Conservation (phyloP, 2,113 vertebrate genomes). For the Odocoileus virginianus region DNA sequence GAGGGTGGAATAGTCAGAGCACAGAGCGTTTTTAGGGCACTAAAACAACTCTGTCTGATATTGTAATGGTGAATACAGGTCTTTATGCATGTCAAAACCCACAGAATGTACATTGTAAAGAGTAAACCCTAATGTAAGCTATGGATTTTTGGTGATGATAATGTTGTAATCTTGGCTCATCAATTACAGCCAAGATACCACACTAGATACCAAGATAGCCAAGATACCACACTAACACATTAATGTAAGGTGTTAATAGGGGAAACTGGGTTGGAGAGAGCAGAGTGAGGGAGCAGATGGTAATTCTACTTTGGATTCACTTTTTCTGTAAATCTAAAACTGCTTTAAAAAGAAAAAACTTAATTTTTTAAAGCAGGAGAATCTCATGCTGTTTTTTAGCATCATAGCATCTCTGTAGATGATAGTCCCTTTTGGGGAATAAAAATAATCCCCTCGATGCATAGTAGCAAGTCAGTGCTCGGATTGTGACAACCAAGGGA, state of each 20-base stretch:
- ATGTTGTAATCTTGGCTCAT: background rate
- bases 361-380: background rate
- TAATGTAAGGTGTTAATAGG: background rate
- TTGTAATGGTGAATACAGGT: accelerated
- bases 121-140: background rate
- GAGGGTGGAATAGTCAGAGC: background rate
- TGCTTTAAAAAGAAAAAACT: too few relatives aligned
- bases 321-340: background rate
- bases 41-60: background rate
- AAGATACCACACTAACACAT: background rate
- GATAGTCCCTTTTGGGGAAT: background rate
- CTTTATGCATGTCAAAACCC: background rate
- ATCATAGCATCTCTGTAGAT: background rate
- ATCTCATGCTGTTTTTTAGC: background rate
- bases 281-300: background rate
- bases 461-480: background rate
- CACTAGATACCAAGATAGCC: background rate
- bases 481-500: background rate
- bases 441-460: background rate
- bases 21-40: background rate
- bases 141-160: background rate
- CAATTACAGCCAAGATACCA: background rate
- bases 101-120: background rate
- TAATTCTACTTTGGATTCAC: background rate
- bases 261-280: too few relatives aligned